Base-by-base conservation (phyloP, 2,113 vertebrate species). In the Globicephala melas region DNA sequence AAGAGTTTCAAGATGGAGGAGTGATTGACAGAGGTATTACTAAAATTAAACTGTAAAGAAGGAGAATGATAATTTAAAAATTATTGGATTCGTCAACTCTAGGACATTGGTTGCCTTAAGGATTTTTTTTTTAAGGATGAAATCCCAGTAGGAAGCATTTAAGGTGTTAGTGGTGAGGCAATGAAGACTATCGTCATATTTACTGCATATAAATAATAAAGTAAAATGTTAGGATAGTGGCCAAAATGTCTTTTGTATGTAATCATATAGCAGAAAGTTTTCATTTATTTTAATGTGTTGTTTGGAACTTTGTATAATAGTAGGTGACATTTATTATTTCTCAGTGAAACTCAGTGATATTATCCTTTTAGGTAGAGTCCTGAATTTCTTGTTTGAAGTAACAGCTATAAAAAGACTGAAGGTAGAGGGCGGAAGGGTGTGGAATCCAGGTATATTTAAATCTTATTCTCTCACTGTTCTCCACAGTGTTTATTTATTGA, bases 121-220 rank as follows among this genome's bases (percentile, higher is more conserved):
- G 10, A 33, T 41, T 47, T 80, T 60, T 91, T 71, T 71, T 92
- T 74, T 21, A 44, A 41, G 76, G 21, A 17, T 36, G 25, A 60
- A 74, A 55, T 91, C n/a, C 3, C 60, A 33, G 26, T 13, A 44
- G 12, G 44, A 83, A 80, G 4, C 6, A 33, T n/a, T 76, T 36
- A 93, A 80, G 55, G 26, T 38, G 3, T 94, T 95, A 80, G 13
- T 87, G 38, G 53, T 38, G 12, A 92, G 15, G 18, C 50, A 87
- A 13, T 47, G 81, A 94, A 94, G 62, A 63, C n/a, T 38, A 38
- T 26, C 6, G 13, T 79, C 62, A 41, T 4, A 50, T 60, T 7
- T 62, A 94, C 62, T 68, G 44, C 74, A 7, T 33, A 62, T 77
- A 96, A 90, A 90, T 62, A 82, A 15, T 55, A 25, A 91, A 97